Evolutionary conservation across 2,797 vertebrate species (phyloP).

Genomic region (Myripristis murdjan): DNA sequence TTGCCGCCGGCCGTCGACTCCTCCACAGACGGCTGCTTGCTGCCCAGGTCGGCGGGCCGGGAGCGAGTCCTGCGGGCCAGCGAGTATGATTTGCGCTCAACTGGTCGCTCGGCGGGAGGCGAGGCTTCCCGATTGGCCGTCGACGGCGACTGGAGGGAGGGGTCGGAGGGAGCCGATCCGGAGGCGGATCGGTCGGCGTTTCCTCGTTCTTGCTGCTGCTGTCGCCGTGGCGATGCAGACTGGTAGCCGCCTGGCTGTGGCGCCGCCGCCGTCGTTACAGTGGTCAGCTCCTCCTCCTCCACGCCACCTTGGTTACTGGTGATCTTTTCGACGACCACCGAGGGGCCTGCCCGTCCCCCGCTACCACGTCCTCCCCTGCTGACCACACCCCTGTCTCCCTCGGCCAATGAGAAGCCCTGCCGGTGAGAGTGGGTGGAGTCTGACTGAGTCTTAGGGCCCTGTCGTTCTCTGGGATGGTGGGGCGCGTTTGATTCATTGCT

Average conservation of each 20-base stretch:
- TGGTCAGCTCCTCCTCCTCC: slow-evolving; percentile 63
- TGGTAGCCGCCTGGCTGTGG: slow-evolving; percentile 1
- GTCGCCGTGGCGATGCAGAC: slow-evolving; percentile 52
- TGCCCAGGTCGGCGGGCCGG: slow-evolving; percentile 90
- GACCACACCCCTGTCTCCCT: slow-evolving; percentile 49
- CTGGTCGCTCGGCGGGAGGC: slow-evolving; percentile 87
- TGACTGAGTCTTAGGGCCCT: slow-evolving; percentile 30
- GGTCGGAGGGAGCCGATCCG: slow-evolving; percentile 14
- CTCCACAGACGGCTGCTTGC: slow-evolving; percentile 90
- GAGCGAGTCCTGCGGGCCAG: slow-evolving; percentile 93
- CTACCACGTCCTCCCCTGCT: slow-evolving; percentile 51
- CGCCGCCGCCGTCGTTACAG: accelerated
- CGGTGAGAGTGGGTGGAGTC: slow-evolving; percentile 55
- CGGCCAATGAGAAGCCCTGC: neutral
- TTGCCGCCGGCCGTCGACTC: slow-evolving; percentile 58
- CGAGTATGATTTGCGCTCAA: slow-evolving; percentile 96
- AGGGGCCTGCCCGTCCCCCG: slow-evolving; percentile 65
- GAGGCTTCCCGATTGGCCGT: slow-evolving; percentile 70
- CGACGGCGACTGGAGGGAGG: slow-evolving; percentile 9
- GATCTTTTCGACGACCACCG: slow-evolving; percentile 71
- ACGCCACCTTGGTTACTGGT: slow-evolving; percentile 48
- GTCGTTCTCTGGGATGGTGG: slow-evolving; percentile 59
- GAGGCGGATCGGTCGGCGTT: slow-evolving; percentile 19
- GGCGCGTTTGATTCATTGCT: slow-evolving; percentile 50
- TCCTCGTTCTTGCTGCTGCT: slow-evolving; percentile 80